Evolutionary conservation across 2,113 vertebrate genomes (phyloP).

Genomic region (Stegastes partitus): DNA sequence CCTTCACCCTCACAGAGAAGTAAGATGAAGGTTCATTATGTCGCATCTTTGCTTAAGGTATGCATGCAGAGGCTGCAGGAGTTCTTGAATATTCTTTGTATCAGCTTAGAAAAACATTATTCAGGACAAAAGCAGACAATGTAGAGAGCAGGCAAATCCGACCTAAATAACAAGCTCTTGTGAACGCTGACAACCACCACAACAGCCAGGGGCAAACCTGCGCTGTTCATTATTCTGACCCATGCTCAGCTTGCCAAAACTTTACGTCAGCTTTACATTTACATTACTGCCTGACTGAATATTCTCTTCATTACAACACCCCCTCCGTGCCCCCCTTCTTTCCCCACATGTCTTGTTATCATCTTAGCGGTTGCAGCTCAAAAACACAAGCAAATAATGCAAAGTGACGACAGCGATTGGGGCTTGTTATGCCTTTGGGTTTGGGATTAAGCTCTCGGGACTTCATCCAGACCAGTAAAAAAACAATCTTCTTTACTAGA

Average conservation of each 20-base stretch:
- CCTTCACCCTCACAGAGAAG: background rate
- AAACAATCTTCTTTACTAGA: conserved; percentile 14
- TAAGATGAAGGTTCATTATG: background rate
- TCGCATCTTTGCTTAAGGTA: conserved; percentile 22
- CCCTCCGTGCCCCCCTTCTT: background rate
- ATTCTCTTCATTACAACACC: conserved; percentile 28
- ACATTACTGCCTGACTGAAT: conserved; percentile 41
- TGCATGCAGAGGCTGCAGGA: conserved; percentile 12
- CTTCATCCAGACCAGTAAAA: conserved; percentile 43
- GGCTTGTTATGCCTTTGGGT: conserved; percentile 40
- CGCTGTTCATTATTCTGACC: conserved; percentile 65
- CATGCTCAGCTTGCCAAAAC: conserved; percentile 36
- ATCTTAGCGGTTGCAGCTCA: conserved; percentile 1
- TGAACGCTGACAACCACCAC: conserved; percentile 57
- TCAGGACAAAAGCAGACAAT: conserved; percentile 46
- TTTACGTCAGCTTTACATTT: conserved; percentile 55
- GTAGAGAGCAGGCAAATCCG: conserved; percentile 39
- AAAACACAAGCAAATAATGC: conserved; percentile 40
- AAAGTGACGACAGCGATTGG: conserved; percentile 33
- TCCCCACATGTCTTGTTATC: conserved; percentile 40
- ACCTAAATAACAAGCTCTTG: conserved; percentile 60
- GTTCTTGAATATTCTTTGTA: conserved; percentile 44
- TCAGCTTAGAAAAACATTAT: conserved; percentile 55
- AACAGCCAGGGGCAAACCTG: conserved; percentile 61
- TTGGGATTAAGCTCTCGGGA: conserved; percentile 51